Percentiles rank a stretch among this genome's conserved stretches.
Evolutionary conservation across 2,797 vertebrate genomes (phyloP).

Genomic region (Hippoglossus hippoglossus): DNA sequence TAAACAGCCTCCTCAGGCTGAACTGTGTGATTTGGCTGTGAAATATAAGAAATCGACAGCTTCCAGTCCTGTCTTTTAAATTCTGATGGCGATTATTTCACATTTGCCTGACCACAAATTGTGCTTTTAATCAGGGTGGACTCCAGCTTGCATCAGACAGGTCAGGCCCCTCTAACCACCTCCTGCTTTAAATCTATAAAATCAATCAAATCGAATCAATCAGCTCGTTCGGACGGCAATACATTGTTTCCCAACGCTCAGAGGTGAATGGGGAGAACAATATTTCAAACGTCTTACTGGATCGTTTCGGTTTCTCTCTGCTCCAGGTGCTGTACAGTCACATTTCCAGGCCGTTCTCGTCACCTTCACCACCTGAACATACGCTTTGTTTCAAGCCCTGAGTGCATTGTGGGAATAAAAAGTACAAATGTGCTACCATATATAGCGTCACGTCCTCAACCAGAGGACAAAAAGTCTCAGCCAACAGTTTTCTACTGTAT

Average conservation of each 20-base stretch:
- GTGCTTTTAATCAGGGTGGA: conserved; percentile 9
- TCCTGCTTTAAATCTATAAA: conserved; percentile 35
- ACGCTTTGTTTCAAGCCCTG: conserved; percentile 31
- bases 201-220: conserved; percentile 4
- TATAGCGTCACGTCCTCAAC: conserved; percentile 46
- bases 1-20: too few relatives aligned
- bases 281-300: conserved; percentile 32
- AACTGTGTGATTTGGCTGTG: not conserved
- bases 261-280: conserved; percentile 7
- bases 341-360: conserved; percentile 34
- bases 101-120: not conserved
- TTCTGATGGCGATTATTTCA: not conserved
- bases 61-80: not conserved
- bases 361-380: conserved; percentile 41
- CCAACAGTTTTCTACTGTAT: conserved; percentile 43
- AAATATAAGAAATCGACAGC: not conserved
- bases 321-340: conserved; percentile 29
- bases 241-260: conserved; percentile 13
- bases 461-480: conserved; percentile 54
- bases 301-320: conserved; percentile 31
- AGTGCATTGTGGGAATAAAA: conserved; percentile 10
- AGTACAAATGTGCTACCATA: conserved; percentile 39
- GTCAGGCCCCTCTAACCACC: not conserved
- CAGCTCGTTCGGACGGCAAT: not conserved
- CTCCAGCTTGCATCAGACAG: too few relatives aligned